A percentile compares a stretch with the other conserved stretches of the same genome.
Conservation (phyloP, 2,113 vertebrate species). For the Pachycephala philippinensis region DNA sequence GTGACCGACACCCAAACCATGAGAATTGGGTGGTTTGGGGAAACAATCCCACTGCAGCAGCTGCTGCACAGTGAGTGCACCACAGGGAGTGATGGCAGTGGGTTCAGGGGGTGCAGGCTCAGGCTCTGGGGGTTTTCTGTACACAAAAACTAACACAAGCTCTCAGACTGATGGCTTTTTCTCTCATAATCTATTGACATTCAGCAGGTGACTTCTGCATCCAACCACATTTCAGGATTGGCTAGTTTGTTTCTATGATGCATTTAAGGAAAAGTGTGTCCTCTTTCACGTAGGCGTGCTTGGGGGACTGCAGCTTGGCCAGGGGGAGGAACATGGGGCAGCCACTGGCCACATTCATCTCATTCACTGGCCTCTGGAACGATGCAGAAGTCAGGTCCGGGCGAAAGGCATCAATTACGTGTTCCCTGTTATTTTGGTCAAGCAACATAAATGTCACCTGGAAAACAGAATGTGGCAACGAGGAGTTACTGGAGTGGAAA, state of each 20-base stretch:
- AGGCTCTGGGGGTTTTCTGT: neutral
- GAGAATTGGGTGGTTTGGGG: rapidly evolving
- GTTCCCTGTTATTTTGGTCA: constrained; percentile 79
- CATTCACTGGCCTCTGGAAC: constrained; percentile 75
- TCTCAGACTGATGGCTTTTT: neutral
- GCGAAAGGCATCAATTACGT: constrained; percentile 73
- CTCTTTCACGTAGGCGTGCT: constrained; percentile 74
- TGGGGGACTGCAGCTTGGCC: constrained; percentile 69
- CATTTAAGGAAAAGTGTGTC: constrained; percentile 81
- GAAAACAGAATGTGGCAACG: neutral
- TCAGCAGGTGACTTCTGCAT: neutral
- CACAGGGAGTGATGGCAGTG: rapidly evolving
- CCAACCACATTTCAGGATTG: rapidly evolving
- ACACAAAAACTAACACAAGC: neutral
- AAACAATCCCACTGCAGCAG: neutral
- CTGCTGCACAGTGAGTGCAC: too few relatives aligned
- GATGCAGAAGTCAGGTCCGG: constrained; percentile 74
- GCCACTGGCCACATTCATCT: constrained; percentile 81
- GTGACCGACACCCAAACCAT: rapidly evolving
- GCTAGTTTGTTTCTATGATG: constrained; percentile 69
- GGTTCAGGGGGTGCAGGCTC: neutral
- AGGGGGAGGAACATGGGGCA: constrained; percentile 78
- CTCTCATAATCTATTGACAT: neutral
- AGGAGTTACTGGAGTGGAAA: neutral
- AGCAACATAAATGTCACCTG: constrained; percentile 83